These are phyloP conservation scores for Trissolcus brochymenae DNA, from an alignment of 2,888 invertebrate species.

Conservation along the genomic window DNA sequence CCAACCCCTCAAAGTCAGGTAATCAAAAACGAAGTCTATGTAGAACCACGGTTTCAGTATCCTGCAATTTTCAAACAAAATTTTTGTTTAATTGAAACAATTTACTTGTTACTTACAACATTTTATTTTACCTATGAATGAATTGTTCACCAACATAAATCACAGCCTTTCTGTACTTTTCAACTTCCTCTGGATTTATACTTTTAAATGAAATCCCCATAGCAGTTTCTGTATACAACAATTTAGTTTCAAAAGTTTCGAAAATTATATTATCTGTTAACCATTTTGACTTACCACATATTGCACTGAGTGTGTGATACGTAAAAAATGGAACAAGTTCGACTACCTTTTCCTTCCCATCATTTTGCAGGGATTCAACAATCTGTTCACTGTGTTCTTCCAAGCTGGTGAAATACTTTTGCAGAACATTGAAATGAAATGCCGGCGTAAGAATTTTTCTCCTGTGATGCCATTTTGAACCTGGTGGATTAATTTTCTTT, in stretches of 20 bases:
- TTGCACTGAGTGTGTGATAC: slow-evolving; percentile 81
- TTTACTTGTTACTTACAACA: background rate
- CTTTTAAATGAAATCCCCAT: slow-evolving; percentile 34
- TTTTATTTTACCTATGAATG: slow-evolving; percentile 15
- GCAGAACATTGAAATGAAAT: slow-evolving; percentile 6
- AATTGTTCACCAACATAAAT: slow-evolving; percentile 19
- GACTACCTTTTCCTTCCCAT: slow-evolving; percentile 59
- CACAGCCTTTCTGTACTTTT: slow-evolving; percentile 32
- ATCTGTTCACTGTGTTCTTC: slow-evolving; percentile 76
- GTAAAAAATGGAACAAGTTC: slow-evolving; percentile 79
- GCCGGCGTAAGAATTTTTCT: slow-evolving; percentile 26
- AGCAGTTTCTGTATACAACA: slow-evolving; percentile 25
- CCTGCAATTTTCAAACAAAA: background rate
- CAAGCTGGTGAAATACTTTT: slow-evolving; percentile 71
- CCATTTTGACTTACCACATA: slow-evolving; percentile 79
- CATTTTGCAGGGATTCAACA: slow-evolving; percentile 63
- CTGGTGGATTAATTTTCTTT: background rate
- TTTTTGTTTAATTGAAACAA: background rate
- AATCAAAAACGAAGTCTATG: slow-evolving; percentile 6
- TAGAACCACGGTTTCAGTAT: slow-evolving; percentile 8
- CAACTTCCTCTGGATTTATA: slow-evolving; percentile 23
- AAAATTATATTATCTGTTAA: too few species aligned
- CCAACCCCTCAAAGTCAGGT: slow-evolving; percentile 2
- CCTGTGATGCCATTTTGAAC: slow-evolving; percentile 54
- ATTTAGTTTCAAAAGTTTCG: too few species aligned